phyloP scores from a whole-genome alignment of 1,140 invertebrate genomes.

The Musca vetustissima region DNA sequence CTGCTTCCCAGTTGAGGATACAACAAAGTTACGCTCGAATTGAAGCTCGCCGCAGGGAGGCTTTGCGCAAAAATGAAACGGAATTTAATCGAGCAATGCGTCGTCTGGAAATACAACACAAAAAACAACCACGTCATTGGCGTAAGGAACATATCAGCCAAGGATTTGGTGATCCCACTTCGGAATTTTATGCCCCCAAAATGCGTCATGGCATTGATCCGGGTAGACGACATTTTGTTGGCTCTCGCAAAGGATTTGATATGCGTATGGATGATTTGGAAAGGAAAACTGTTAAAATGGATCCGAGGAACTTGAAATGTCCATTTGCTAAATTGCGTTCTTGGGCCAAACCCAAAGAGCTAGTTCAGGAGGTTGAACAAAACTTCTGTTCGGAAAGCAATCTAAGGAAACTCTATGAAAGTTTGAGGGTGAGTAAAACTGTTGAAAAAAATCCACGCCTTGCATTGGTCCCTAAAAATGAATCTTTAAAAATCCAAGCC shows the following conservation, averaged over 20 bases:
- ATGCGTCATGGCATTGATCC: conserved; percentile 59
- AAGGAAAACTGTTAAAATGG: conserved; percentile 31
- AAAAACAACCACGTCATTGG: conserved; percentile 38
- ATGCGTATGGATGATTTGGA: conserved; percentile 49
- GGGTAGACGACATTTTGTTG: conserved; percentile 52
- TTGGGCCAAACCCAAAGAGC: conserved; percentile 47
- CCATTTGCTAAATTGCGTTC: conserved; percentile 44
- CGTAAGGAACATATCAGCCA: conserved; percentile 53
- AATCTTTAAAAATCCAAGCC: no score
- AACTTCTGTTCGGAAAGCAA: conserved; percentile 47
- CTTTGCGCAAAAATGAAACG: conserved; percentile 51
- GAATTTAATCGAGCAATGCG: conserved; percentile 51
- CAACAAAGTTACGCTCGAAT: conserved; percentile 50
- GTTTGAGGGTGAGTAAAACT: conserved; percentile 27
- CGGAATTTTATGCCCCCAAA: conserved; percentile 60
- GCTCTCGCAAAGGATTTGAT: conserved; percentile 40
- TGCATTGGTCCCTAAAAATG: no score
- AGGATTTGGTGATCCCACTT: conserved; percentile 56
- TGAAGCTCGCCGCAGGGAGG: conserved; percentile 51
- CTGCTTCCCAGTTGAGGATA: conserved; percentile 53
- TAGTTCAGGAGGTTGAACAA: conserved; percentile 43
- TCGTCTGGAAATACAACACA: conserved; percentile 32
- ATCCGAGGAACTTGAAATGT: conserved; percentile 36
- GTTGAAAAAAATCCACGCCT: neutral
- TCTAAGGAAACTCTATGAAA: conserved; percentile 46